Evolutionary conservation across 2,888 invertebrate species (phyloP), one percentile per base, ranked within the genome.

Genomic region (Saturnia japonica): DNA sequence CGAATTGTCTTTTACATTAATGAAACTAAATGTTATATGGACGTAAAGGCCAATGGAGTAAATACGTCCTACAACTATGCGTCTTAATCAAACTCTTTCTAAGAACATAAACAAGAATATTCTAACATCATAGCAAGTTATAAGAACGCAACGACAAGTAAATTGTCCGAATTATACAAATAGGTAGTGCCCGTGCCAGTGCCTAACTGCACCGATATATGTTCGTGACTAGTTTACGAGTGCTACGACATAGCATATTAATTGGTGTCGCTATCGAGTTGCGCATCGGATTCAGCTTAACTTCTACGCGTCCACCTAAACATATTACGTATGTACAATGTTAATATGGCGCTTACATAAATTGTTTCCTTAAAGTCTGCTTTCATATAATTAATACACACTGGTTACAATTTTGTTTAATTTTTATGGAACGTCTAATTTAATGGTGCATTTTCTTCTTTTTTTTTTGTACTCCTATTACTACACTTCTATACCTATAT

Each of bases 161-260:
- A 90, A 90, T 86, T 86, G 87, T 86, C 89, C 86, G 82, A 89
- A 91, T 90, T 88, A 90, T 91, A 91, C 91, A 91, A 92, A 91
- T 90, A 88, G 89, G 87, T 84, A 86, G 84, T 87, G 87, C 87
- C 89, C 90, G 90, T 91, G 89, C 87, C 85, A 86, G 84, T 87
- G 87, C 88, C 89, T 90, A 91, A 91, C 91, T 90, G 90, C 88
- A 87, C 85, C 85, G 86, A 85, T 88, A 89, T 93, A 90, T 91
- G 91, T 91, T 92, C 92, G 93, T 93, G 93, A 92, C 91, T 91
- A 88, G 91, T 93, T 91, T 91, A 93, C 93, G 93, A 90, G 90
- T 89, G 86, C 88, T 86, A 86, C 88, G 90, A 91, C 92, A 91
- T 91, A 90, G 93, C 93, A 93, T 93, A 93, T 93, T 93, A 93